Conservation (phyloP, 2,797 vertebrate species). For the Ctenosaura bakeri region DNA sequence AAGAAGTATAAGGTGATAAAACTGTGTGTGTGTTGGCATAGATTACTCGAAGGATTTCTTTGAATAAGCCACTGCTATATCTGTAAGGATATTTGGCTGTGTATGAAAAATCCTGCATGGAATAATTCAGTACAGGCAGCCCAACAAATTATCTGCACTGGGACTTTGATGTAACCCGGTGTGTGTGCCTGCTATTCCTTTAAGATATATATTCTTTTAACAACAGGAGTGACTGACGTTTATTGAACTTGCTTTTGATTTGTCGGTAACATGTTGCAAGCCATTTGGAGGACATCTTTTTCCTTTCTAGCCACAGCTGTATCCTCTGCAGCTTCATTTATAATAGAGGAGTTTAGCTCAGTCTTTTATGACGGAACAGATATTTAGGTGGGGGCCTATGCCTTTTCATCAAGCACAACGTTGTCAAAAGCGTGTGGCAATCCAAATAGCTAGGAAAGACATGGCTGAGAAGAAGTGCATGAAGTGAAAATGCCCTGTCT, state of each 20-base stretch:
- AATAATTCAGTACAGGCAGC: slow-evolving; percentile 59
- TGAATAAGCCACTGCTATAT: slow-evolving; percentile 14
- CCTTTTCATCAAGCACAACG: slow-evolving; percentile 3
- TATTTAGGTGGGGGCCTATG: slow-evolving; percentile 42
- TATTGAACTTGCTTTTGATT: slow-evolving; percentile 69
- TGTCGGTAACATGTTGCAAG: slow-evolving; percentile 58
- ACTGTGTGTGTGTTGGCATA: slow-evolving; percentile 32
- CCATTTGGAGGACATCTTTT: slow-evolving; percentile 62
- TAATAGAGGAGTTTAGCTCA: slow-evolving; percentile 73
- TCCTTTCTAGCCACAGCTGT: slow-evolving; percentile 69
- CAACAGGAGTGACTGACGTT: slow-evolving; percentile 63
- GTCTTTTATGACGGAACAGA: background rate
- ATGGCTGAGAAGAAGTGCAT: slow-evolving; percentile 53
- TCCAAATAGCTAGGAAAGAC: slow-evolving; percentile 25
- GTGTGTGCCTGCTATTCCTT: slow-evolving; percentile 62
- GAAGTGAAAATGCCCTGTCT: slow-evolving; percentile 23
- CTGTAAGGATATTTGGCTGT: slow-evolving; percentile 21
- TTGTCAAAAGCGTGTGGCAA: slow-evolving; percentile 20
- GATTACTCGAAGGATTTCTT: slow-evolving; percentile 63
- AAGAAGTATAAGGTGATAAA: background rate
- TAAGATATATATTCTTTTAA: slow-evolving; percentile 67
- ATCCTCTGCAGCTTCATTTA: slow-evolving; percentile 69
- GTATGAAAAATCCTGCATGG: slow-evolving; percentile 42
- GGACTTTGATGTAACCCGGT: slow-evolving; percentile 66
- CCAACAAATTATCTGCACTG: slow-evolving; percentile 63